Evolutionary conservation across 2,888 invertebrate genomes (phyloP).

Genomic region (Dasypolia templi): DNA sequence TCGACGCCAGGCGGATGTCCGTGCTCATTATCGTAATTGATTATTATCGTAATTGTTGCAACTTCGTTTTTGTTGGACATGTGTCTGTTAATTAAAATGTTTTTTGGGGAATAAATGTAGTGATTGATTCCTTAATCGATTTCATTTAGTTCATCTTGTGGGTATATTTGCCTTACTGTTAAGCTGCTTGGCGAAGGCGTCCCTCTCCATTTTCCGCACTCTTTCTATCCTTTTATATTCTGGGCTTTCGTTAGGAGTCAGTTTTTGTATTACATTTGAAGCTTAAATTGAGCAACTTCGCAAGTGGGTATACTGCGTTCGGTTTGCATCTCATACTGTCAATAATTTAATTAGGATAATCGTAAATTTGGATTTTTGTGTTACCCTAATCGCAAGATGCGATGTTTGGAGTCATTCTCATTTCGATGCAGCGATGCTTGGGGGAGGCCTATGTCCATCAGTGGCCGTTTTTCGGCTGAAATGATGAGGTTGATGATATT

Average conservation of each 20-base stretch:
- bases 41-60: conserved; percentile 40
- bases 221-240: neutral
- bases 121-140: neutral
- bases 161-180: neutral
- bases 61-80: conserved; percentile 10
- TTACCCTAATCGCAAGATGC: neutral
- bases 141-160: neutral
- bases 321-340: neutral
- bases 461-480: neutral
- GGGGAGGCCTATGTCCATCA: neutral
- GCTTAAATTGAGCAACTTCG: neutral
- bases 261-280: neutral
- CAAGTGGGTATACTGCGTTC: neutral
- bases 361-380: neutral
- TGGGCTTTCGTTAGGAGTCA: neutral
- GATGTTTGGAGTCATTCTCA: neutral
- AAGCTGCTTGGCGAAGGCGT: too few relatives aligned
- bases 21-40: conserved; percentile 58
- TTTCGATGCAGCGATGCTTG: neutral
- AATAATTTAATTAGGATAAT: too few relatives aligned
- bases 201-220: neutral
- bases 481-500: neutral
- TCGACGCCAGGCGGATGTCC: conserved; percentile 63
- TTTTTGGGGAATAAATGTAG: neutral
- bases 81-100: conserved; percentile 19